Evolutionary conservation across 2,888 invertebrate genomes (phyloP).

Genomic region (Teleogryllus oceanicus): DNA sequence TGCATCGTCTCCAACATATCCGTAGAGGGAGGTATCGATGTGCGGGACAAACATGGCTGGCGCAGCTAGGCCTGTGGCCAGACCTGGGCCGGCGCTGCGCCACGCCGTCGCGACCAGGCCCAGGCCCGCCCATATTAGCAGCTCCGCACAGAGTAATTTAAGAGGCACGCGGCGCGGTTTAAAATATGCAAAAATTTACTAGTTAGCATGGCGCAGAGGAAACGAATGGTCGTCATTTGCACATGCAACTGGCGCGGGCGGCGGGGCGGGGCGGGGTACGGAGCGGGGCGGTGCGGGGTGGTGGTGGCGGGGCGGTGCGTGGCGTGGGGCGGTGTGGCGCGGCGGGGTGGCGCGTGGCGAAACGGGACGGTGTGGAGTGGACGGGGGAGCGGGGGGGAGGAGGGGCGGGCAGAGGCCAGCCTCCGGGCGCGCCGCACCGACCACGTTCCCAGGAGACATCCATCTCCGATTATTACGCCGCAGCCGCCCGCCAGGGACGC

Average conservation of each 20-base stretch:
- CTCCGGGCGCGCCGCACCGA: too few species aligned
- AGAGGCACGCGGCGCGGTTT: not conserved
- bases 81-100: not conserved
- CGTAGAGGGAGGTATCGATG: too few species aligned
- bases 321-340: not conserved
- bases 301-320: not conserved
- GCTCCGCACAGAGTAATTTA: not conserved
- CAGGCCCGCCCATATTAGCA: conserved; percentile 7
- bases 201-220: conserved; percentile 18
- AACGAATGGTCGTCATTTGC: conserved; percentile 9
- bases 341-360: not conserved
- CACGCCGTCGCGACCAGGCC: not conserved
- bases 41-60: not conserved
- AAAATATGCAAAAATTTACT: conserved; percentile 1
- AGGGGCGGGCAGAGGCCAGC: too few species aligned
- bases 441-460: too few species aligned
- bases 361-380: not conserved
- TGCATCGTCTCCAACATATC: too few species aligned
- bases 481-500: too few species aligned
- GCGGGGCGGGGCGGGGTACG: not conserved
- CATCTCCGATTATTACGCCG: too few species aligned
- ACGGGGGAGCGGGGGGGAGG: too few species aligned
- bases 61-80: not conserved
- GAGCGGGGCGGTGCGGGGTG: not conserved
- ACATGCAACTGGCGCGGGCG: not conserved